Base-by-base conservation (phyloP, 1,140 invertebrate species). In the Cotesia vestalis region DNA sequence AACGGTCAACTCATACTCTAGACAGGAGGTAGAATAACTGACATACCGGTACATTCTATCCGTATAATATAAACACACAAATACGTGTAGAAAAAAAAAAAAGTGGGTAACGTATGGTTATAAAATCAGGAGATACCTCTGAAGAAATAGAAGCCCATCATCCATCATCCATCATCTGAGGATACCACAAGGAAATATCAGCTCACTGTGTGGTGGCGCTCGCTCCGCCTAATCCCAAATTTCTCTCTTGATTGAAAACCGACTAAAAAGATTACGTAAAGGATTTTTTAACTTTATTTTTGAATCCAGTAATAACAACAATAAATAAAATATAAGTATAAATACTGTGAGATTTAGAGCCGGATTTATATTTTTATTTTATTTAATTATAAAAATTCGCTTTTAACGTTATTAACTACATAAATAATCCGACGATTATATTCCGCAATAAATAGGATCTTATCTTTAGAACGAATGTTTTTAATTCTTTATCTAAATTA, bases 381-480 rank as follows among this genome's bases (percentile, higher is more conserved):
- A 36, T 34, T 52, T 46, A 53, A 51, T 34, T 52, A 52, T 66
- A 20, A 4, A 52, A 34, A 53, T 27, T 66, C 64, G 64, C 51
- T 66, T 66, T 53, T 52, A 46, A 46, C 5, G 40, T 69, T 61
- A 36, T n/a, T 20, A 59, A 61, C 40, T 61, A 59, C 38, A 61
- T 62, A 60, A 70, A 62, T 62, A 70, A 70, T 46, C 59, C 59
- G 17, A 70, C 60, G 68, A 60, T 70, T 62, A 27, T 40, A 51
- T 40, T 52, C 38, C 17, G 40, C 40, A 62, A 70, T 70, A 70
- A 70, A 70, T 70, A 70, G 59, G 11, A 63, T 52, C 40, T 70
- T 70, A 70, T 70, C 68, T 70, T 4, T 34, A 62, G 34, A 63
- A 63, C 60, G 68, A 70, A 38, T 57, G 61, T 63, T 70, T 70